Evolutionary conservation across 2,888 invertebrate species (phyloP).

Genomic region (Galerucella pusilla): DNA sequence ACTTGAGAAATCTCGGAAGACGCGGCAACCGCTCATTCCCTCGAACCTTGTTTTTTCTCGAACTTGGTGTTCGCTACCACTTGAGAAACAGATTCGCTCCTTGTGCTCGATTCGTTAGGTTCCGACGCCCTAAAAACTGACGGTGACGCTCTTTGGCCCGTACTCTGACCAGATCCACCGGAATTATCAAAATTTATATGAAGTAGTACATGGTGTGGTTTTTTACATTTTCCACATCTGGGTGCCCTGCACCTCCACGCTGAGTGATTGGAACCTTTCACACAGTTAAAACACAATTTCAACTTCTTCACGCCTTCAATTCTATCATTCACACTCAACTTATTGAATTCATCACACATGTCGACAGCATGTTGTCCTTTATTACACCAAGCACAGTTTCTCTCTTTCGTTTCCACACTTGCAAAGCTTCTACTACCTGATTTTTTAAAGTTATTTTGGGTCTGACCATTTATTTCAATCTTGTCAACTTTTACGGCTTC

Average conservation of each 20-base stretch:
- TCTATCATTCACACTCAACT: background rate
- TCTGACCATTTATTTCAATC: no score
- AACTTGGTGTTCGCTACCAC: background rate
- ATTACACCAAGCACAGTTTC: background rate
- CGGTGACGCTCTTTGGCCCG: background rate
- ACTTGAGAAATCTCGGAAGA: background rate
- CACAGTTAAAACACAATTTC: conserved; percentile 4
- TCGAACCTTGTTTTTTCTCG: background rate
- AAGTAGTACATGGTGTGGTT: background rate
- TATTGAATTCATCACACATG: no score
- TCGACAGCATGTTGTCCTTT: no score
- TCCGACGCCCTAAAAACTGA: background rate
- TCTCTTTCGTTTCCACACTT: background rate
- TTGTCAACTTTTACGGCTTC: no score
- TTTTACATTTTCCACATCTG: background rate
- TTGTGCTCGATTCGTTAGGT: background rate
- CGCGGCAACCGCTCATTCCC: background rate
- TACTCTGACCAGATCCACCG: background rate
- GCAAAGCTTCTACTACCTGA: no score
- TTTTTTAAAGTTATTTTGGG: no score
- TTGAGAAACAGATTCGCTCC: background rate
- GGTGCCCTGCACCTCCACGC: background rate
- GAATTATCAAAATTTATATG: background rate
- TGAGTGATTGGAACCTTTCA: background rate
- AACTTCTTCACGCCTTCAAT: no score